Base-by-base conservation (phyloP, 2,888 invertebrate genomes). In the Lymantria dispar region DNA sequence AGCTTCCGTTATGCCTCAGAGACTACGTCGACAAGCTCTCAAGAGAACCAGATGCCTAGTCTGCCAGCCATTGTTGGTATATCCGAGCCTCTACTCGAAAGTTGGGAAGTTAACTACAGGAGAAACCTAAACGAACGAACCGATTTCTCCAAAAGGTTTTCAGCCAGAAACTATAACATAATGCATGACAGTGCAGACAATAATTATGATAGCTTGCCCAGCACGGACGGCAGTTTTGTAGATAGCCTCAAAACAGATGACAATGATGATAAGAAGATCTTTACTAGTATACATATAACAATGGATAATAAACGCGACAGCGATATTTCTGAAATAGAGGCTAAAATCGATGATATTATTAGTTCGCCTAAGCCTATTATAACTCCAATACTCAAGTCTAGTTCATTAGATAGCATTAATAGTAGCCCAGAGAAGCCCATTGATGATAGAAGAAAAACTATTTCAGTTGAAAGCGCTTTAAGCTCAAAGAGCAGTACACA, bases 1-100 rank as follows among this genome's bases (percentile, higher is more conserved):
- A 95, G 95, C 70, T 95, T 95, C 80, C 93, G 94, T 68, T 92
- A 92, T 73, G 91, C 93, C 57, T 92, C 92, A 33, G 92, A 93
- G 63, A 79, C 86, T 9, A 78, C 86, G 49, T 90, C 91, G 3
- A 83, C 88, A 49, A 86, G 87, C 61, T 90, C 88, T 14, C 91
- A 91, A 55, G 92, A 91, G 54, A 89, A 82, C 60, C 91, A 91
- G 61, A 83, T 92, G 87, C 91, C 92, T 14, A 92, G 92, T 74
- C 75, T 92, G 44, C 92, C 92, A 12, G 89, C 91, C 12, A 89
- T 91, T 8, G 90, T 91, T 12, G 92, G 92, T 11, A 91, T 91
- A 51, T 90, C 92, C 0, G 92, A 92, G 66, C 91, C 92, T 0
- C 62, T 91, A 22, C 72, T 92, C 37, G 90, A 92, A 71, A 92